A percentile compares a stretch with the other conserved stretches of the same genome.
Conservation (phyloP, 1,140 invertebrate species). For the Bombus terrestris region DNA sequence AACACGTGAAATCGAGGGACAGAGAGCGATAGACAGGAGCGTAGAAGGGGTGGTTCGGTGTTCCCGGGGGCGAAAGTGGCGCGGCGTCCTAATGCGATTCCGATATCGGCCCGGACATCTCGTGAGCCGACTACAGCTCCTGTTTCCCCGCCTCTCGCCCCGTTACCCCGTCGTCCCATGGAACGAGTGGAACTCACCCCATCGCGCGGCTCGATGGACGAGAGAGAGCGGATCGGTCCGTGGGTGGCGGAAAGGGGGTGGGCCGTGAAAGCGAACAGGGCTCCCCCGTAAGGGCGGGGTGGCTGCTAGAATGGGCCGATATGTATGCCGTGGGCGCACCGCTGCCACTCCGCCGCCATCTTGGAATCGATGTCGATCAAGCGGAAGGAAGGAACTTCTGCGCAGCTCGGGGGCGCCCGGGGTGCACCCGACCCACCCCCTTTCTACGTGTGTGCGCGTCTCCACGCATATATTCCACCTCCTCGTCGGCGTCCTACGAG, state of each 20-base stretch:
- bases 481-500: constrained; percentile 26
- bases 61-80: constrained; percentile 69
- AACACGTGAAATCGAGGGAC: background rate
- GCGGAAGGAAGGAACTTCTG: constrained; percentile 77
- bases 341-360: constrained; percentile 72
- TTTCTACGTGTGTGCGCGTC: constrained; percentile 61
- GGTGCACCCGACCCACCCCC: constrained; percentile 47
- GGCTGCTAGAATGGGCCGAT: constrained; percentile 71
- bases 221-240: constrained; percentile 39
- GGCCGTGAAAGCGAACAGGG: constrained; percentile 62
- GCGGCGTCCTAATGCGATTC: constrained; percentile 74
- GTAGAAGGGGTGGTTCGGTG: constrained; percentile 58
- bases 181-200: constrained; percentile 55
- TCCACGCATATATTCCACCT: constrained; percentile 56
- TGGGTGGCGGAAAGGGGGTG: constrained; percentile 58
- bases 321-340: constrained; percentile 71
- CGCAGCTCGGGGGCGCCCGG: constrained; percentile 71
- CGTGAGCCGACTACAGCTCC: constrained; percentile 68
- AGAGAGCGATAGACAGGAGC: background rate
- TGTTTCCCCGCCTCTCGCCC: constrained; percentile 51
- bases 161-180: constrained; percentile 23
- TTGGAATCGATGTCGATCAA: constrained; percentile 79
- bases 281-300: constrained; percentile 66
- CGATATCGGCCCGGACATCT: constrained; percentile 75
- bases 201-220: constrained; percentile 37